Evolutionary conservation across 1,140 invertebrate species (phyloP).

Genomic region (Adoxophyes honmai): DNA sequence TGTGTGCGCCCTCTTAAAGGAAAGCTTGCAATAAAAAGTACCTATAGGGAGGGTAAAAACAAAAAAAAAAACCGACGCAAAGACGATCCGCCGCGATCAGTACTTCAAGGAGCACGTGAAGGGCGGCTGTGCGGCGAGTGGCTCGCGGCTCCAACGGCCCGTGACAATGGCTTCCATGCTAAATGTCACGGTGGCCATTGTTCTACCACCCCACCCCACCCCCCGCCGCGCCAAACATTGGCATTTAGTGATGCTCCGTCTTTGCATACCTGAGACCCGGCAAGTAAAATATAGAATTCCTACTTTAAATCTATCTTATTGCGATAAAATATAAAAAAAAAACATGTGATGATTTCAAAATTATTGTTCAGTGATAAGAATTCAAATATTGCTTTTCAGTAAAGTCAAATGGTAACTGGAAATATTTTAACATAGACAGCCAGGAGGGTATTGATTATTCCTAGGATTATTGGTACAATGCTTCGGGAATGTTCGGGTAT

Average conservation of each 20-base stretch:
- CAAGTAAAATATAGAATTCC: neutral
- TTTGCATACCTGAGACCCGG: conserved; percentile 47
- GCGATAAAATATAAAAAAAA: too few species aligned
- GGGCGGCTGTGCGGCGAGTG: conserved; percentile 55
- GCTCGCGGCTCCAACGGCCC: conserved; percentile 60
- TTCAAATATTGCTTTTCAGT: too few species aligned
- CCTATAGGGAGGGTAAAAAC: conserved; percentile 14
- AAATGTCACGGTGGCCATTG: conserved; percentile 75
- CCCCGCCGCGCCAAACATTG: conserved; percentile 37
- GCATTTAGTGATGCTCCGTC: conserved; percentile 55
- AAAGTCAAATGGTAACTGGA: too few species aligned
- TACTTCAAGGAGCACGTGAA: conserved; percentile 35
- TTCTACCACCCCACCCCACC: conserved; percentile 43
- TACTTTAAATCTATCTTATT: too few species aligned
- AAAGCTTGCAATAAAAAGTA: conserved; percentile 18
- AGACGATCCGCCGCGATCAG: conserved; percentile 27
- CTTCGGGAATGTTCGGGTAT: too few species aligned
- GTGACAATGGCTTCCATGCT: conserved; percentile 73
- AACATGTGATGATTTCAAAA: too few species aligned
- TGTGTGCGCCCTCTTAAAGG: too few species aligned
- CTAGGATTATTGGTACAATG: too few species aligned
- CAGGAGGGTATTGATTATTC: too few species aligned
- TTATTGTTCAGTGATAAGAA: too few species aligned
- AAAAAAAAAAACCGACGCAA: conserved; percentile 21
- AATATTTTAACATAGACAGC: too few species aligned